Base-by-base conservation (phyloP, 2,888 invertebrate species). In the Scaptomyza parva region DNA sequence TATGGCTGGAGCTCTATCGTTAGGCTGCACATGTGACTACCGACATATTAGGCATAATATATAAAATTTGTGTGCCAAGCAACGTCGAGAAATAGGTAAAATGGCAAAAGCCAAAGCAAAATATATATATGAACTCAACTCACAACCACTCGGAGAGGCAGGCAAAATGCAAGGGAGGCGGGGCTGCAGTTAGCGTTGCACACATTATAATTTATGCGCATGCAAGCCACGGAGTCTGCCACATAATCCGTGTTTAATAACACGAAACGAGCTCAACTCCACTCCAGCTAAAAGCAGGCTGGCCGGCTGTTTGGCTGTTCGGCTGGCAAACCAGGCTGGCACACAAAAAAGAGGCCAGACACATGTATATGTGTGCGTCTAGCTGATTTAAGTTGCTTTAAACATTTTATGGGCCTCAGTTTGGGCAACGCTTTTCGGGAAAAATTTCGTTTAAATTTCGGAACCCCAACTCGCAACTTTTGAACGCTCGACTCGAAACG, bases 231-330 rank as follows among this genome's bases (percentile, higher is more conserved):
- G 79, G 86, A 85, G 86, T 87, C 83, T 87, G 88, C 75, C 88
- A 86, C 86, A 88, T 84, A 84, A 84, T 84, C 88, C 84, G 83
- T 86, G 80, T 84, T 84, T 84, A 84, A 84, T 88, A 88, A 84
- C 88, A 88, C 88, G 79, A 71, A 76, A 62, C 86, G 78, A 55
- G 57, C 33, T 22, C 45, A 35, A 43, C 61, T 39, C 17, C n/a
- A 35, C 14, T 20, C 22, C 37, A 35, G 33, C 37, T n/a, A n/a
- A n/a, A n/a, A n/a, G n/a, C n/a, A n/a, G n/a, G n/a, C n/a, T n/a
- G n/a, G n/a, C n/a, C n/a, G n/a, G n/a, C n/a, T n/a, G n/a, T n/a
- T n/a, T n/a, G n/a, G n/a, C n/a, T n/a, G n/a, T n/a, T n/a, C n/a
- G n/a, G n/a, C n/a, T n/a, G n/a, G n/a, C n/a, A n/a, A n/a, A 37